These are phyloP conservation scores for Zaprionus ghesquierei DNA, from an alignment of 1,140 invertebrate species.

Conservation along the genomic window DNA sequence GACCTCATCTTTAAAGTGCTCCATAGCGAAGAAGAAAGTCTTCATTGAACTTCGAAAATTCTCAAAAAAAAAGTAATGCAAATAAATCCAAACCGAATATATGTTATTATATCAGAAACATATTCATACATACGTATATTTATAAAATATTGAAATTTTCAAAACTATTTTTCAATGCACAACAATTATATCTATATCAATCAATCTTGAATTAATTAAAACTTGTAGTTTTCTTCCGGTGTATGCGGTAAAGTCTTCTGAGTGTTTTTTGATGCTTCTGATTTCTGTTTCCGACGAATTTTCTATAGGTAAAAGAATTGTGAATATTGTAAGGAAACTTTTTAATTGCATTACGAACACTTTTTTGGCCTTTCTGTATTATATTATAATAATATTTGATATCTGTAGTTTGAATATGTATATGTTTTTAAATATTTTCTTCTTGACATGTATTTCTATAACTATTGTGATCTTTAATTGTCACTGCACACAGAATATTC, in stretches of 20 bases:
- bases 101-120: neutral
- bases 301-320: neutral
- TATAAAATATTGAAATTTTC: neutral
- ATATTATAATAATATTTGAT: too few species aligned
- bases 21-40: too few species aligned
- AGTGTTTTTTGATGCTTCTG: neutral
- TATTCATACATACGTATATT: neutral
- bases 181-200: neutral
- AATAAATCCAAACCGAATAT: neutral
- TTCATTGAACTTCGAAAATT: too few species aligned
- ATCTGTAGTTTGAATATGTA: too few species aligned
- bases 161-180: neutral
- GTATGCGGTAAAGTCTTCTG: neutral
- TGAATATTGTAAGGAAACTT: neutral
- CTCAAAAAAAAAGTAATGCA: neutral
- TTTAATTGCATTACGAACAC: neutral
- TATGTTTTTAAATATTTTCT: neutral
- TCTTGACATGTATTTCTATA: neutral
- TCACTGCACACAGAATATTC: too few species aligned
- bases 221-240: neutral
- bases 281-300: neutral
- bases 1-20: too few species aligned
- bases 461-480: neutral
- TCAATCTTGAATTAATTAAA: neutral
- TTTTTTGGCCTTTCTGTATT: neutral